A percentile compares a stretch with the other conserved stretches of the same genome.
Evolutionary conservation across 2,113 vertebrate species (phyloP).

Genomic region (Malurus alboscapulatus): DNA sequence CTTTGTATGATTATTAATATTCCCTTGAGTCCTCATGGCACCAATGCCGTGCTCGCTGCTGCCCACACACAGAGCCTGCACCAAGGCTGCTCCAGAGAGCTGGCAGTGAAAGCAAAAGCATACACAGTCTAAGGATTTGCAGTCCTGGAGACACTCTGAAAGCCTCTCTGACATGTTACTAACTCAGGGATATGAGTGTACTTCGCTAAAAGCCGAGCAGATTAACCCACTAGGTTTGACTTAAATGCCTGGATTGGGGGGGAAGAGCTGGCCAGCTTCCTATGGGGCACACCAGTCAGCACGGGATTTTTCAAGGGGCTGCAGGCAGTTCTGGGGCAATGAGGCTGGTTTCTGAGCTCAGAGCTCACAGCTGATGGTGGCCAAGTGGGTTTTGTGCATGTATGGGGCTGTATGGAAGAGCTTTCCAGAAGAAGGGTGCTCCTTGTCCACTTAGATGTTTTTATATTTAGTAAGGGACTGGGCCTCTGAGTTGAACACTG

Average conservation of each 20-base stretch:
- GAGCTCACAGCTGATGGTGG: neutral
- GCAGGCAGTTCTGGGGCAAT: neutral
- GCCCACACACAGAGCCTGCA: constrained; percentile 12
- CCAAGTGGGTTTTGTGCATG: neutral
- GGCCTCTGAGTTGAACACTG: neutral
- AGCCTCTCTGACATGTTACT: neutral
- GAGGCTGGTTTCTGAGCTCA: neutral
- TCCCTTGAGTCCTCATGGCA: neutral
- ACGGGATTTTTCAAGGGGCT: neutral
- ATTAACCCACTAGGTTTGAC: neutral
- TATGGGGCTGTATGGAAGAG: neutral
- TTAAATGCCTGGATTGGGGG: neutral
- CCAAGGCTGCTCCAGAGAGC: neutral
- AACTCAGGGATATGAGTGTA: neutral
- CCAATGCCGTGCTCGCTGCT: neutral
- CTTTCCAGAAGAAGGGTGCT: neutral
- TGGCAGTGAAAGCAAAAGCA: neutral
- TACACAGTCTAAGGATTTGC: neutral
- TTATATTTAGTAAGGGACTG: neutral
- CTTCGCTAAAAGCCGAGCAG: neutral
- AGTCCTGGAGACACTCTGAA: neutral
- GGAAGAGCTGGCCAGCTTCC: neutral
- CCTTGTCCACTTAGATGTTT: neutral
- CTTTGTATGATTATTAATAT: neutral
- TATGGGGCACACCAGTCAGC: neutral